Percentiles rank a stretch among this genome's conserved stretches.
These are phyloP conservation scores for Cichladusa arquata DNA, from an alignment of 2,113 vertebrate genomes.

Conservation along the genomic window DNA sequence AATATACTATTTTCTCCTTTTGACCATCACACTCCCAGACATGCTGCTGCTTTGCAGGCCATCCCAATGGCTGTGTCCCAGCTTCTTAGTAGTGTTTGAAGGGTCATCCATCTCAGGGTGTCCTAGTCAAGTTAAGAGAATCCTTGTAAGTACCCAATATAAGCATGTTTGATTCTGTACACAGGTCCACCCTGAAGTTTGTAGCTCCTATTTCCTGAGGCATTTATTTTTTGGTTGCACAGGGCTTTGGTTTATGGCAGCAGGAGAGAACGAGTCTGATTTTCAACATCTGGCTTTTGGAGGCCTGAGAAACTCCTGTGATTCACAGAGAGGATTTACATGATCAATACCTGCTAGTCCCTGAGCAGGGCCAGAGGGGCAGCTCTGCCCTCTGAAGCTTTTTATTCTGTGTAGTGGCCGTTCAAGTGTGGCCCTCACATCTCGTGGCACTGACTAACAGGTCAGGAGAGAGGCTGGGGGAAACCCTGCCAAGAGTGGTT, in stretches of 20 bases:
- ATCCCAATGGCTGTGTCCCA: background rate
- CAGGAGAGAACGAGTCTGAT: background rate
- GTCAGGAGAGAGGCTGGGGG: background rate
- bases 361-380: background rate
- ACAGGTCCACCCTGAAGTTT: background rate
- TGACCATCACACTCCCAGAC: background rate
- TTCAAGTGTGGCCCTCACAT: background rate
- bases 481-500: background rate
- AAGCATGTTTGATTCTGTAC: background rate
- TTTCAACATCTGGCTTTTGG: background rate
- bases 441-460: accelerated
- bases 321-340: background rate
- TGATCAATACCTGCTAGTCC: background rate
- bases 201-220: background rate
- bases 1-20: background rate
- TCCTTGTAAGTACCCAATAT: background rate
- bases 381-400: background rate
- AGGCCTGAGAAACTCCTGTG: background rate
- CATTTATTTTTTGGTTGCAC: background rate
- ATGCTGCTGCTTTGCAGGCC: background rate
- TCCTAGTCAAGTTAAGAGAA: background rate
- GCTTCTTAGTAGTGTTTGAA: background rate
- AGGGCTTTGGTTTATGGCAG: background rate
- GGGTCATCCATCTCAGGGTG: background rate
- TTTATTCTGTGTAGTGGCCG: background rate